Evolutionary conservation across 92 coral and sea anemone species (phyloP).

Genomic region (Zoanthus gigantus): DNA sequence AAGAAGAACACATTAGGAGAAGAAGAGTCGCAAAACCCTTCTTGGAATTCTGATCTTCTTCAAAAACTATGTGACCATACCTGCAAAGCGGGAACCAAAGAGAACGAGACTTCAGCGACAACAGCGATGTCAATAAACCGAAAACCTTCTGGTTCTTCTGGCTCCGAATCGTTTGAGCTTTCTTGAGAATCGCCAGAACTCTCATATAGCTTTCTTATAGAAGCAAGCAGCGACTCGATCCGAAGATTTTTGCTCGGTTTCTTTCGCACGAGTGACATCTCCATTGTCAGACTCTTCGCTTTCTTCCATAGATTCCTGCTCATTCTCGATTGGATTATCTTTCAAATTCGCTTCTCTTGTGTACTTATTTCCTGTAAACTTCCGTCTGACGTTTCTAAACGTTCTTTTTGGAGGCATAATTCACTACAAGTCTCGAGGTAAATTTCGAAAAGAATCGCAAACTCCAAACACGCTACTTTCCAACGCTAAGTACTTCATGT

Average conservation of each 20-base stretch:
- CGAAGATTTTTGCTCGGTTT: not conserved
- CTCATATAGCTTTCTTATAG: not conserved
- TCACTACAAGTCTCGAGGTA: constrained; percentile 22
- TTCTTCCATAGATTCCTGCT: constrained; percentile 37
- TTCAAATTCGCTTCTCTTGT: constrained; percentile 5
- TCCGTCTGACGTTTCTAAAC: constrained; percentile 32
- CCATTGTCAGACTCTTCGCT: constrained; percentile 31
- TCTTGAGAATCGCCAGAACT: not conserved
- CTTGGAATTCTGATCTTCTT: constrained; percentile 55
- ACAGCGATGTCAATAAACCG: too few relatives aligned
- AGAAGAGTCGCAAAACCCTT: constrained; percentile 63
- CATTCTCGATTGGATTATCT: constrained; percentile 8
- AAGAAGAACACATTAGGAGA: constrained; percentile 12
- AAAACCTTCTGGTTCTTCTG: not conserved
- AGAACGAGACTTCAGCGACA: constrained; percentile 21
- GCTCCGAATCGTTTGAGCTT: not conserved
- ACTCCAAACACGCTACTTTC: constrained; percentile 6
- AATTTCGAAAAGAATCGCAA: constrained; percentile 25
- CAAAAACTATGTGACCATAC: constrained; percentile 49
- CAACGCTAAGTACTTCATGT: constrained; percentile 34
- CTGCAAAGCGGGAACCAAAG: constrained; percentile 53
- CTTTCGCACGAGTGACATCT: not conserved
- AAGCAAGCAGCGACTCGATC: not conserved
- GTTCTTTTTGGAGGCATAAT: constrained; percentile 50
- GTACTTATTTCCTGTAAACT: constrained; percentile 54